A percentile compares a stretch with the other conserved stretches of the same genome.
phyloP scores from a whole-genome alignment of 2,888 invertebrate species.

The Tridacna crocea region DNA sequence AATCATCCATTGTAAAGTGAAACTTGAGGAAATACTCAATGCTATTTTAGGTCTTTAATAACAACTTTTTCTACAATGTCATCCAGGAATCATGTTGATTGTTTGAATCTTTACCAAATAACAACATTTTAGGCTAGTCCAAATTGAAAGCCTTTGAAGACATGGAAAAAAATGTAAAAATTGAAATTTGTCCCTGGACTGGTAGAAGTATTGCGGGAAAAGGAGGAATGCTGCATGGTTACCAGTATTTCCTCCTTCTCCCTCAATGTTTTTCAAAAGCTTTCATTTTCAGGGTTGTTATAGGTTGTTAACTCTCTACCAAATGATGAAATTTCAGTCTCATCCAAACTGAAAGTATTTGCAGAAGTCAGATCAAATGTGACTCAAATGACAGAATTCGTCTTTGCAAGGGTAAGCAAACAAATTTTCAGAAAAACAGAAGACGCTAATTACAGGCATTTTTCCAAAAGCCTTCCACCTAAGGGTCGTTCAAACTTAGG shows the following conservation, averaged over 20 bases:
- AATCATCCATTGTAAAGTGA: conserved; percentile 24
- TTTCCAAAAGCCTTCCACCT: not conserved
- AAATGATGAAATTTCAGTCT: too few relatives aligned
- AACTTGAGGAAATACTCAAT: not conserved
- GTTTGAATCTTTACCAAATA: not conserved
- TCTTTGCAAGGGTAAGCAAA: too few relatives aligned
- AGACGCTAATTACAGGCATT: not conserved
- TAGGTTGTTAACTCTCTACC: too few relatives aligned
- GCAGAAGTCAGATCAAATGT: too few relatives aligned
- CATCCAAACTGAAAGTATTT: too few relatives aligned
- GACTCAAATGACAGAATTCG: too few relatives aligned
- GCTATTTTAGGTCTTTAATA: not conserved
- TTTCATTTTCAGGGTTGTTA: too few relatives aligned
- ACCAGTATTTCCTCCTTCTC: not conserved
- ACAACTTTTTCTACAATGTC: not conserved
- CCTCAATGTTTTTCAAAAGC: not conserved
- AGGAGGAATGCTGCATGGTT: not conserved
- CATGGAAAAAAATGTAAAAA: too few relatives aligned
- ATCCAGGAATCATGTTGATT: not conserved
- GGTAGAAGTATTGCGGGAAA: not conserved
- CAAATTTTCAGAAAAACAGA: too few relatives aligned
- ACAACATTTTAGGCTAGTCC: not conserved
- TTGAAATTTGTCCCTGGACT: too few relatives aligned
- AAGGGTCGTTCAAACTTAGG: not conserved
- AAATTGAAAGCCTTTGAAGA: too few relatives aligned